Conservation (phyloP, 1,140 invertebrate species). For the Sarcophaga bullata region DNA sequence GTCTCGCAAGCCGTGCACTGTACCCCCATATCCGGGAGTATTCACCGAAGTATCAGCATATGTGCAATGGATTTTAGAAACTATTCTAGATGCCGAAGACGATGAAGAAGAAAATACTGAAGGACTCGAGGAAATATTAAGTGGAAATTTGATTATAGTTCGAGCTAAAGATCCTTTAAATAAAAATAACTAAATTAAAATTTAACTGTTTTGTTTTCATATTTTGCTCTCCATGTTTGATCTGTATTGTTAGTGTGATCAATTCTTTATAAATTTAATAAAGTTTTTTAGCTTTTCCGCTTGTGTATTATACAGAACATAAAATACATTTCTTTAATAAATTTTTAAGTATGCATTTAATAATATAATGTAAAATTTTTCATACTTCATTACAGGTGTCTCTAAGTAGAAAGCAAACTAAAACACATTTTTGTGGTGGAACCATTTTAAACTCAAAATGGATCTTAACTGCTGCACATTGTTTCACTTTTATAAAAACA, state of each 20-base stretch:
- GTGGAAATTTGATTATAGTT: constrained; percentile 43
- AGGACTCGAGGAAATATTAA: constrained; percentile 36
- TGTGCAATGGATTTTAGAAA: constrained; percentile 65
- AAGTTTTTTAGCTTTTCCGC: too few species aligned
- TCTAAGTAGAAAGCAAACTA: constrained; percentile 46
- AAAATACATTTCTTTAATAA: too few species aligned
- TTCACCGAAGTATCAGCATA: constrained; percentile 67
- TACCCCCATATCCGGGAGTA: constrained; percentile 65
- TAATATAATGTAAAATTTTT: too few species aligned
- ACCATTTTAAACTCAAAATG: constrained; percentile 56
- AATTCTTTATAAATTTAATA: too few species aligned
- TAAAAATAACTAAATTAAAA: not conserved
- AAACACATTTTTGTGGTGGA: constrained; percentile 58
- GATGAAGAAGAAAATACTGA: constrained; percentile 39
- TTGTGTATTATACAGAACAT: too few species aligned
- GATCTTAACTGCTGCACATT: constrained; percentile 60
- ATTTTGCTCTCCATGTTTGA: not conserved
- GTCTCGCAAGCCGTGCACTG: constrained; percentile 66
- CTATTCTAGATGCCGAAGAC: constrained; percentile 30
- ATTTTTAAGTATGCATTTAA: too few species aligned
- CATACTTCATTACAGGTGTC: constrained; percentile 49
- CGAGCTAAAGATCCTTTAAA: not conserved
- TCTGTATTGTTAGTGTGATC: too few species aligned
- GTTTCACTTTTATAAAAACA: constrained; percentile 46
- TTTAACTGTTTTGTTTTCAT: not conserved